Conservation (phyloP, 2,113 vertebrate species). For the Callorhinus ursinus region DNA sequence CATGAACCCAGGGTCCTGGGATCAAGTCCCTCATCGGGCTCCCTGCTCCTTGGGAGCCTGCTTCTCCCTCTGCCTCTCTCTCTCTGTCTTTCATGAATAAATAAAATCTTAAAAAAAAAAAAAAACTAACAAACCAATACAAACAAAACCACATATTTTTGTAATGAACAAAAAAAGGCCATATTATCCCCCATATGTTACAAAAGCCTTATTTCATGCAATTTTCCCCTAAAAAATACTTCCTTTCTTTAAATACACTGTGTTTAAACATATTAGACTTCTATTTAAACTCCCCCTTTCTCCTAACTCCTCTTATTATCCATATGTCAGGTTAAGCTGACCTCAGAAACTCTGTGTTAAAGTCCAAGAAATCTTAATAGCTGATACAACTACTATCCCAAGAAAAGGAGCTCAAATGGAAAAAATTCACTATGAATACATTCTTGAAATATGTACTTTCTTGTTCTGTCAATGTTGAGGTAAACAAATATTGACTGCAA, state of each 20-base stretch:
- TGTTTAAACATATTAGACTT: not conserved
- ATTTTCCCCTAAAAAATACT: not conserved
- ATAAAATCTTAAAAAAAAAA: no score
- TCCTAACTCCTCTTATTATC: not conserved
- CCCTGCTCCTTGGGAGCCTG: no score
- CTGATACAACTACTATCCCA: not conserved
- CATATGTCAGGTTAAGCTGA: not conserved
- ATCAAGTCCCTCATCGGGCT: no score
- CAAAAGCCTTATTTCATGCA: not conserved
- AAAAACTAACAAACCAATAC: not conserved
- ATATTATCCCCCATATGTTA: not conserved
- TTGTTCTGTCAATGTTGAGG: not conserved
- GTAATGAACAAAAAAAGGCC: not conserved
- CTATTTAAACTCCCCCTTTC: not conserved
- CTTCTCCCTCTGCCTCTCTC: no score
- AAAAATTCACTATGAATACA: not conserved
- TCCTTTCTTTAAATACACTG: not conserved
- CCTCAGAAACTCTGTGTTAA: not conserved
- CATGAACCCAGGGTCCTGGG: no score
- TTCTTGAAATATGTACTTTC: not conserved
- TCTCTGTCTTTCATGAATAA: no score
- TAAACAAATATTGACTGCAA: not conserved
- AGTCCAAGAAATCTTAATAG: not conserved
- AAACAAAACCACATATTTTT: not conserved
- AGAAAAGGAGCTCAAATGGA: not conserved